Evolutionary conservation across 2,797 vertebrate genomes (phyloP), one percentile per base, ranked within the genome.

Genomic region (Poeciliopsis gracilis): DNA sequence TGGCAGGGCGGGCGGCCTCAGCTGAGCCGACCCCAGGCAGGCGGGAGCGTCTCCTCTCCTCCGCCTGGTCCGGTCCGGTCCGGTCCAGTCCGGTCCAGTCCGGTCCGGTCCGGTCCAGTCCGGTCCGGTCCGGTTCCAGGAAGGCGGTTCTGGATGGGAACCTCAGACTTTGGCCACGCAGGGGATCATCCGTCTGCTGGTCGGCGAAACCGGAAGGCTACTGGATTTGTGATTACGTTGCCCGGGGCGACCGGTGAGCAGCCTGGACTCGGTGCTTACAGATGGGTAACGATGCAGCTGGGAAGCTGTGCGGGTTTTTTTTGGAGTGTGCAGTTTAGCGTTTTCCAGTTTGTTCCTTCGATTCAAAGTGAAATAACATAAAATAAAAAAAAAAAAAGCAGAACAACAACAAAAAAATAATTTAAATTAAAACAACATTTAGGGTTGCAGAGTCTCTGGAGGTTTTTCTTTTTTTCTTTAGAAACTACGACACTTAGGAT

Each of bases 401-500:
- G n/a, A 59, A 59, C 11, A 59, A 59, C 10, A 59, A 30, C 20
- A 72, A 80, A 23, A 76, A 57, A 51, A 93, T 91, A 93, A 94
- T 71, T 92, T 92, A 94, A 87, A 82, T 55, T 82, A 36, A 81
- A 84, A 86, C 6, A 77, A 77, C 46, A 49, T 2, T 36, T 72
- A 79, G 13, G 81, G 82, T 87, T 57, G 81, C 82, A 85, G 83
- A 87, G 88, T 92, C 84, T 92, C 84, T 81, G 79, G 78, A 67
- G 77, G 78, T 82, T 51, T 10, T 23, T 51, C 23, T 51, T 18
- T 49, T 20, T 20, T 49, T 51, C 18, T 18, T 82, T 66, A 72
- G 85, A 90, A 90, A 82, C 90, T 87, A 92, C 15, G 82, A 90
- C 89, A 91, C 76, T 28, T 45, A 89, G 73, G 84, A 83, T 91